Evolutionary conservation across 1,140 invertebrate genomes (phyloP).

Genomic region (Aethina tumida): DNA sequence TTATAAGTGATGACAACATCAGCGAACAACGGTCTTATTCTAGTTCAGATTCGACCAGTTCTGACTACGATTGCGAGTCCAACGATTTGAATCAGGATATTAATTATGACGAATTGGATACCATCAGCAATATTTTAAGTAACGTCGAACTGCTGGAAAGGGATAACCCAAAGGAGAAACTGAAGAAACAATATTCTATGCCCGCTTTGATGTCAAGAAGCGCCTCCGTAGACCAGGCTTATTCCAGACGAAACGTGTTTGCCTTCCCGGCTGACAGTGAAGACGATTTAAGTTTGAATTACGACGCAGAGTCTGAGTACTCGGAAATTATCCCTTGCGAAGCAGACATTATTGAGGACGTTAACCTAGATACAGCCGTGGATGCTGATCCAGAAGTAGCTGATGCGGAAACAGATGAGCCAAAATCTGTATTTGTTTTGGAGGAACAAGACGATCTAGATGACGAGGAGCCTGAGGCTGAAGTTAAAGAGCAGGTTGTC

Average conservation of each 20-base stretch:
- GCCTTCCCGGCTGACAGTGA: neutral
- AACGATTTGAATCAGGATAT: conserved; percentile 9
- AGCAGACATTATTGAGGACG: too few species aligned
- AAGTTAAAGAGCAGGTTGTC: conserved; percentile 1
- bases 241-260: neutral
- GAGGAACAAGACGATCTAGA: too few species aligned
- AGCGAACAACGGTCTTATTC: conserved; percentile 15
- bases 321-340: too few species aligned
- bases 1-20: conserved; percentile 7
- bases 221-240: conserved; percentile 10
- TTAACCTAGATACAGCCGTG: too few species aligned
- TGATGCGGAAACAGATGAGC: too few species aligned
- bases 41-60: conserved; percentile 18
- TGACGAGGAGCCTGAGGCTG: neutral
- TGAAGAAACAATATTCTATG: conserved; percentile 21
- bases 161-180: conserved; percentile 8
- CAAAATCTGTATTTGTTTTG: too few species aligned
- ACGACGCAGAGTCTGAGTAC: too few species aligned
- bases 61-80: conserved; percentile 24
- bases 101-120: too few species aligned
- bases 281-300: neutral
- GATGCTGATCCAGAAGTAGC: too few species aligned
- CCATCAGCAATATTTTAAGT: conserved; percentile 43
- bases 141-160: conserved; percentile 34
- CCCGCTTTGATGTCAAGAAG: conserved; percentile 16